Evolutionary conservation across 2,113 vertebrate species (phyloP), one percentile per base, ranked within the genome.

Genomic region (Tursiops truncatus): DNA sequence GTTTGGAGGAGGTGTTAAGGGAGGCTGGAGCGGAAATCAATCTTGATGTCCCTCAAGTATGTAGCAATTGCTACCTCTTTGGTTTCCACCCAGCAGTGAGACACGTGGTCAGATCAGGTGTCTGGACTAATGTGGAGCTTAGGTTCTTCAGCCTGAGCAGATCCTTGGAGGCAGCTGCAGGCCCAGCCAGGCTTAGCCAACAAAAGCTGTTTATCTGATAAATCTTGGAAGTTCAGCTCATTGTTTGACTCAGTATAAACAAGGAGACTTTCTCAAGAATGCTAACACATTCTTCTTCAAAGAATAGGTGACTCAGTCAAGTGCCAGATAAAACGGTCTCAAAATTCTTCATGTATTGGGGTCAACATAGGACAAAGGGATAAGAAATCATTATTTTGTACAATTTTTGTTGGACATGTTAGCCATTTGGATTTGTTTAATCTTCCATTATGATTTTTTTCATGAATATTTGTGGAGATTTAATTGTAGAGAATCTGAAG

Each of bases 201-300:
- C 77, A 53, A 86, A 62, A 65, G 26, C 70, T 41, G 21, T 82
- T 95, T 81, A 76, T 93, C 60, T 77, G 62, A 71, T 77, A 82
- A 63, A 82, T 76, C 87, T 91, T 93, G 38, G 33, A 93, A n/a
- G 85, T 87, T 36, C 9, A 9, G 36, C 31, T 90, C 60, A n/a
- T 85, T 90, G 28, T 88, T 60, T 87, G 36, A 60, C 74, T 77
- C 41, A 36, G 36, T 28, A 96, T 60, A 94, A 91, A 44, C 18
- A 85, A 85, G 28, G 70, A 89, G 58, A 82, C 85, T 95, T 97
- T 92, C 44, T 89, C 8, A 47, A 60, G 73, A 76, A 81, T 81
- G 85, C 31, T 76, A 74, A 95, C 8, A 63, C 26, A 11, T 89
- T 92, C 65, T 91, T 88, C 53, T 62, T 89, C 71, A 81, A 92